Conservation (phyloP, 2,113 vertebrate genomes). For the Embiotoca jacksoni region DNA sequence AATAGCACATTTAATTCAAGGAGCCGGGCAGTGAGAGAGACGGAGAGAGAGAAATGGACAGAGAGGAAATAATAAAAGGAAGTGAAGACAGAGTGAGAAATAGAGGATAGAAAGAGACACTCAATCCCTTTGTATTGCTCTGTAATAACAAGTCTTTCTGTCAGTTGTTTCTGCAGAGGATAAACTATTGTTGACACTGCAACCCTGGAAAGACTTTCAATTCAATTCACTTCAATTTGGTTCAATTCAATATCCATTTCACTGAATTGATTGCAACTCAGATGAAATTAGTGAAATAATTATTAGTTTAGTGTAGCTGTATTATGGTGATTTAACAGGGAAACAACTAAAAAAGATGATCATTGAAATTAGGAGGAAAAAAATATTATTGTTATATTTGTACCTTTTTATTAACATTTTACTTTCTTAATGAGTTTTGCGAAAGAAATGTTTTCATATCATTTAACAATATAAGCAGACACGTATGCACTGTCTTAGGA, state of each 20-base stretch:
- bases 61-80: constrained; percentile 33
- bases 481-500: too few species aligned
- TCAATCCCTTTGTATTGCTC: constrained; percentile 27
- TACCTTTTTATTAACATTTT: too few species aligned
- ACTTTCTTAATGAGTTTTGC: too few species aligned
- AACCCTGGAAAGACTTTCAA: constrained; percentile 28
- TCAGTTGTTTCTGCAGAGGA: constrained; percentile 32
- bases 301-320: background rate
- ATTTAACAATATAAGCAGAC: too few species aligned
- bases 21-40: constrained; percentile 14
- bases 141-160: constrained; percentile 23
- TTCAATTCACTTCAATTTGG: background rate
- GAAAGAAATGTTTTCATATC: too few species aligned
- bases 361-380: background rate
- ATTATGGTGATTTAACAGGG: background rate
- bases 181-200: constrained; percentile 43
- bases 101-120: constrained; percentile 17
- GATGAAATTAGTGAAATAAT: background rate
- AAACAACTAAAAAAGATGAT: background rate
- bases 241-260: constrained; percentile 16
- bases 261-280: background rate
- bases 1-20: constrained; percentile 59
- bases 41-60: constrained; percentile 10
- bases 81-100: constrained; percentile 15
- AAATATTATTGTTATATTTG: background rate